These are phyloP conservation scores for Capricornis sumatraensis DNA, from an alignment of 2,113 vertebrate genomes.

Conservation along the genomic window DNA sequence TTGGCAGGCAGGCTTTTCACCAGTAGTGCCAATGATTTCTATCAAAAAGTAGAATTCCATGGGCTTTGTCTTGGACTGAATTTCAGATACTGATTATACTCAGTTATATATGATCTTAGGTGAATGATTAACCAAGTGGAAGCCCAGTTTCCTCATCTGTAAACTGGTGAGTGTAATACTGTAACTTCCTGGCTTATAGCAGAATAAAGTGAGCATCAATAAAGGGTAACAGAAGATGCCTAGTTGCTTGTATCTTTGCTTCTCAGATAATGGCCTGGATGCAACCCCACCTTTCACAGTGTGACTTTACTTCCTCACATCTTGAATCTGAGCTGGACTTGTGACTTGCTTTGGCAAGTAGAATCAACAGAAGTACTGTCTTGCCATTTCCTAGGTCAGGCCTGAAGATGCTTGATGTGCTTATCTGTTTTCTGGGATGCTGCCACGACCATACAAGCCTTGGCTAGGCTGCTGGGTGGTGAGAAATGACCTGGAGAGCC, in stretches of 20 bases:
- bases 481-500: background rate
- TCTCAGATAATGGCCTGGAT: background rate
- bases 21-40: background rate
- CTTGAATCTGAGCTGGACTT: background rate
- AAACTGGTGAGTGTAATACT: background rate
- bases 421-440: background rate
- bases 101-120: background rate
- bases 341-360: background rate
- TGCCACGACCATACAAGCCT: background rate
- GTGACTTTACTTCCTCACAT: background rate
- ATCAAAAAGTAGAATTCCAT: background rate
- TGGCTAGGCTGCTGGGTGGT: background rate
- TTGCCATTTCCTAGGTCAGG: background rate
- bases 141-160: background rate
- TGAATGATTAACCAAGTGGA: background rate
- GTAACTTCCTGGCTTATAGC: background rate
- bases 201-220: background rate
- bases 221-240: background rate
- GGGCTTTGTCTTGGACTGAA: background rate
- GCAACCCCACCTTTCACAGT: background rate
- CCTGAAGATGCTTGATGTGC: background rate
- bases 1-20: background rate
- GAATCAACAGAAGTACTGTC: background rate
- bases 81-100: background rate
- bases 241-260: background rate